These are phyloP conservation scores for Drosophila ezoana DNA, from an alignment of 2,888 invertebrate species.

Conservation along the genomic window DNA sequence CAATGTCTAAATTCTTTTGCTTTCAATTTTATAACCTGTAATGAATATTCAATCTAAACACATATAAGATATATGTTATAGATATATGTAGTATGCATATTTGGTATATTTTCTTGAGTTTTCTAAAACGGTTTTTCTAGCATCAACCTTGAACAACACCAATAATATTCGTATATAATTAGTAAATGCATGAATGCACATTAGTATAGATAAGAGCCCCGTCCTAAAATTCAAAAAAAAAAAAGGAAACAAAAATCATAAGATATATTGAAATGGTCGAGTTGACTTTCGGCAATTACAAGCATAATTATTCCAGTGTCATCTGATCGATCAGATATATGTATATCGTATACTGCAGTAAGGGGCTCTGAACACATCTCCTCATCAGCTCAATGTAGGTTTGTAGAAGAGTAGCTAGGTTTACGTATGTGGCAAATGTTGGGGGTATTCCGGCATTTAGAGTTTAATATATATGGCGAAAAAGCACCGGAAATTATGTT, in stretches of 20 bases:
- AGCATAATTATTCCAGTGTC: neutral
- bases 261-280: neutral
- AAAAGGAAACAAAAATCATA: neutral
- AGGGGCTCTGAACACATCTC: neutral
- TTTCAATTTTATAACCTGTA: conserved; percentile 13
- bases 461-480: neutral
- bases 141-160: conserved; percentile 1
- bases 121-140: neutral
- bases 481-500: neutral
- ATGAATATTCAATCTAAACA: neutral
- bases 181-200: neutral
- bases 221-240: neutral
- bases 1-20: conserved; percentile 15
- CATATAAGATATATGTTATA: neutral
- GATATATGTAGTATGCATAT: neutral
- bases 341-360: neutral
- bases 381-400: neutral
- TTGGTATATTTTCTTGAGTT: neutral
- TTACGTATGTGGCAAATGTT: conserved; percentile 1
- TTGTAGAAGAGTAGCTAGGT: neutral
- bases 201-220: neutral
- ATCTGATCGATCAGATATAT: neutral
- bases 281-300: neutral
- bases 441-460: conserved; percentile 3
- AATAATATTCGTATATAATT: neutral